These are phyloP conservation scores for Diarsia dahlii DNA, from an alignment of 2,888 invertebrate species.

Conservation along the genomic window DNA sequence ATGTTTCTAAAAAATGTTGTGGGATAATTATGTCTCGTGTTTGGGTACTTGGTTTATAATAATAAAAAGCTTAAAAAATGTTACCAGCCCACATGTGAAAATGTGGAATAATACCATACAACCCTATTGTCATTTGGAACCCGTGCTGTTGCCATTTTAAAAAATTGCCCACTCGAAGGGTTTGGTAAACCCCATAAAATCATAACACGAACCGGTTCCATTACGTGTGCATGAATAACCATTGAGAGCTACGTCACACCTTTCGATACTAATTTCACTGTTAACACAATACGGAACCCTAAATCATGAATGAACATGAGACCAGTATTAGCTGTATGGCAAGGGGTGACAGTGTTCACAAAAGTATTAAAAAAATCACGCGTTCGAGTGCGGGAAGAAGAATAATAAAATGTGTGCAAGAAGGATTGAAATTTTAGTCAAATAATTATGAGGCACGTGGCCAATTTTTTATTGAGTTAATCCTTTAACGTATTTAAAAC, in stretches of 20 bases:
- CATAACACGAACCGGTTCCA: conserved; percentile 81
- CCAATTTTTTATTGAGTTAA: background rate
- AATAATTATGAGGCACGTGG: conserved; percentile 54
- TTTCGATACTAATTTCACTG: conserved; percentile 87
- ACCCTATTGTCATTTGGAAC: conserved; percentile 65
- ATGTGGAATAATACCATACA: conserved; percentile 33
- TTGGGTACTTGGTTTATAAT: conserved; percentile 24
- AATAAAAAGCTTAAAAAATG: conserved; percentile 5
- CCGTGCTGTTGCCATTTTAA: conserved; percentile 74
- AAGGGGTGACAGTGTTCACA: conserved; percentile 82
- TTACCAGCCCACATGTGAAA: conserved; percentile 52
- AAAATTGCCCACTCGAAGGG: conserved; percentile 78
- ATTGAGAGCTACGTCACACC: conserved; percentile 86
- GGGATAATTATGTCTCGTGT: conserved; percentile 23
- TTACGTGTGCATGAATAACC: conserved; percentile 84
- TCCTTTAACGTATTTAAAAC: conserved; percentile 13
- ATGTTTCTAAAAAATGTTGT: background rate
- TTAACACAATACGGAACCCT: conserved; percentile 84
- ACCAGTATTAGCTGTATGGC: conserved; percentile 73
- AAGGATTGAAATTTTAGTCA: conserved; percentile 39
- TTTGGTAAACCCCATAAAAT: conserved; percentile 76
- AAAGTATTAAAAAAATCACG: conserved; percentile 73
- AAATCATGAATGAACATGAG: conserved; percentile 88
- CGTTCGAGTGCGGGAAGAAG: conserved; percentile 15
- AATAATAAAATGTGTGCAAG: conserved; percentile 17